phyloP scores from a whole-genome alignment of 1,140 invertebrate genomes.

The Orius insidiosus region DNA sequence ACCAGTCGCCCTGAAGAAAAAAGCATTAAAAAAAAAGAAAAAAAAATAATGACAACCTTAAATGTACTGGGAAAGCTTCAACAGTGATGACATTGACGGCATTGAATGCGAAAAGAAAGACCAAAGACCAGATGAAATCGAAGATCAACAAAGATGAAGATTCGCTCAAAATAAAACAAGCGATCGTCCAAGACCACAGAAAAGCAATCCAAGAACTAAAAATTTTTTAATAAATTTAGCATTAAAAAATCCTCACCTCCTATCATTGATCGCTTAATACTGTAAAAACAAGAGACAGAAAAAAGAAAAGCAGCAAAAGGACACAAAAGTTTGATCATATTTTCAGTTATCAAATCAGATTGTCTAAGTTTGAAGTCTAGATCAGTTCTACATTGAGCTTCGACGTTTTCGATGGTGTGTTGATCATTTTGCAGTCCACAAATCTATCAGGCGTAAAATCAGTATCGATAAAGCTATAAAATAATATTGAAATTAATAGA shows the following conservation, averaged over 20 bases:
- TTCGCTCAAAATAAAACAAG: not conserved
- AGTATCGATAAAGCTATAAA: constrained; percentile 31
- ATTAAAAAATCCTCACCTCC: constrained; percentile 1
- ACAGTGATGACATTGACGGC: constrained; percentile 11
- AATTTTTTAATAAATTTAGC: not conserved
- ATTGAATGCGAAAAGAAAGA: constrained; percentile 11
- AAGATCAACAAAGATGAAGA: constrained; percentile 2
- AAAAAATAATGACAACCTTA: constrained; percentile 3
- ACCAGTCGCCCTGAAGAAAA: constrained; percentile 2
- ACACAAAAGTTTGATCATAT: constrained; percentile 2
- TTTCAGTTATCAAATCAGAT: constrained; percentile 8
- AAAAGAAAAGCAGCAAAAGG: constrained; percentile 1
- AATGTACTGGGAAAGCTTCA: constrained; percentile 11
- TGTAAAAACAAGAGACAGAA: not conserved
- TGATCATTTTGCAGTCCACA: constrained; percentile 28
- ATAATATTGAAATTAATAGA: too few relatives aligned
- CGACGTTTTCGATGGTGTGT: constrained; percentile 27
- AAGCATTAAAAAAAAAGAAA: not conserved
- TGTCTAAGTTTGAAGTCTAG: constrained; percentile 27
- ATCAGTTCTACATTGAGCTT: constrained; percentile 23
- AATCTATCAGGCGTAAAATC: constrained; percentile 31
- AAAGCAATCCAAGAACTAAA: constrained; percentile 8
- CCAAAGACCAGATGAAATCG: constrained; percentile 6
- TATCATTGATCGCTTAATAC: not conserved
- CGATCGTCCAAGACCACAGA: constrained; percentile 3